Conservation (phyloP, 1,140 invertebrate species). For the Platyura marginata region DNA sequence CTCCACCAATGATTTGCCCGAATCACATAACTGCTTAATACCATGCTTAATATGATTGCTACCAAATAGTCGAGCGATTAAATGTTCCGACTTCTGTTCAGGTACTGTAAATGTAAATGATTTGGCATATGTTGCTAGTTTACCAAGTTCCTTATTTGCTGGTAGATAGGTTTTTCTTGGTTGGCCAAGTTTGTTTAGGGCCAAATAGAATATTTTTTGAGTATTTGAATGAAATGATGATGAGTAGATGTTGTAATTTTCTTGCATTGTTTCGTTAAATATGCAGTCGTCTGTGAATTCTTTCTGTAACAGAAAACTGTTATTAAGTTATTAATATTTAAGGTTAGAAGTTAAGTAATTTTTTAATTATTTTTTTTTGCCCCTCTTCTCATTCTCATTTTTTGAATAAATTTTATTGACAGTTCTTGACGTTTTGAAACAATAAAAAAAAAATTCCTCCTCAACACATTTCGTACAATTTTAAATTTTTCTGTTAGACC, state of each 20-base stretch:
- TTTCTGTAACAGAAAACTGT: conserved; percentile 45
- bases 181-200: conserved; percentile 47
- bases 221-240: conserved; percentile 51
- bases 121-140: conserved; percentile 46
- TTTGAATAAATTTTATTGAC: too few species aligned
- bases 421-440: too few species aligned
- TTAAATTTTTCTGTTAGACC: too few species aligned
- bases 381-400: too few species aligned
- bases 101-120: conserved; percentile 43
- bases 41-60: conserved; percentile 24
- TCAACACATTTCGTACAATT: too few species aligned
- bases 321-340: too few species aligned
- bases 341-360: too few species aligned
- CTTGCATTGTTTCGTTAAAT: conserved; percentile 68
- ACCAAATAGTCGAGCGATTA: conserved; percentile 23
- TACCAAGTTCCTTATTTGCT: conserved; percentile 41
- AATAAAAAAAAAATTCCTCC: too few species aligned
- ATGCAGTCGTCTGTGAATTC: conserved; percentile 65
- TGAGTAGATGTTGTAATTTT: conserved; percentile 68
- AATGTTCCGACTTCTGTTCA: conserved; percentile 30
- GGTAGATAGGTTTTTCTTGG: conserved; percentile 49
- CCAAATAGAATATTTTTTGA: conserved; percentile 52
- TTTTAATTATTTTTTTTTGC: too few species aligned
- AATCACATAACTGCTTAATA: conserved; percentile 25
- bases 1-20: conserved; percentile 21